These are phyloP conservation scores for Protonemura montana DNA, from an alignment of 2,888 invertebrate genomes.

Conservation along the genomic window DNA sequence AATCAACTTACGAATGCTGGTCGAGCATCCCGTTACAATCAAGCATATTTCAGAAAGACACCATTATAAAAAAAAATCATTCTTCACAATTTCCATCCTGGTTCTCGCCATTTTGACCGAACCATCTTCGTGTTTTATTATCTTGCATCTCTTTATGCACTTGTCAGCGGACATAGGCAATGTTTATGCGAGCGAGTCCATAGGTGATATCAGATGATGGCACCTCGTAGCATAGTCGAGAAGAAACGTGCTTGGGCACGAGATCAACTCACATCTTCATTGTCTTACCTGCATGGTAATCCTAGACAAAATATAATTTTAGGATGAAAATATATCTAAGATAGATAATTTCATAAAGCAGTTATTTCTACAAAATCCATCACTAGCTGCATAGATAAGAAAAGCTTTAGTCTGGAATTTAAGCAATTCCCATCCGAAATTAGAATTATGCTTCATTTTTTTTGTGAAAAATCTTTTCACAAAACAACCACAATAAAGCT, in stretches of 20 bases:
- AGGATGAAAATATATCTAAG: background rate
- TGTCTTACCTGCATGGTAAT: background rate
- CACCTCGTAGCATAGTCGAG: background rate
- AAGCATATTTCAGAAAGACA: background rate
- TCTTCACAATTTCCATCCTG: background rate
- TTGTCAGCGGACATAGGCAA: background rate
- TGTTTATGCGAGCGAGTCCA: background rate
- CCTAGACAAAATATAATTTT: background rate
- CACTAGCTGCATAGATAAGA: no score
- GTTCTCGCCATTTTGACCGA: background rate
- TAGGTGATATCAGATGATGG: background rate
- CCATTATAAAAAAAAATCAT: background rate
- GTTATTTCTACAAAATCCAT: no score
- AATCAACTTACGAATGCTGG: background rate
- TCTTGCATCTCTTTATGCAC: background rate
- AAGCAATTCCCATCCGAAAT: no score
- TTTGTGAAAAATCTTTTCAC: no score
- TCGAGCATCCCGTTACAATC: background rate
- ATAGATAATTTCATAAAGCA: no score
- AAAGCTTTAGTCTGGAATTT: no score
- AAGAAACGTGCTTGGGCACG: background rate
- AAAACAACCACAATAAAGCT: no score
- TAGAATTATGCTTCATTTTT: no score
- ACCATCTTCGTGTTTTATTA: background rate
- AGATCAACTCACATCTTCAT: slow-evolving; percentile 7